Conservation (phyloP, 2,113 vertebrate species). For the Miniopterus natalensis region DNA sequence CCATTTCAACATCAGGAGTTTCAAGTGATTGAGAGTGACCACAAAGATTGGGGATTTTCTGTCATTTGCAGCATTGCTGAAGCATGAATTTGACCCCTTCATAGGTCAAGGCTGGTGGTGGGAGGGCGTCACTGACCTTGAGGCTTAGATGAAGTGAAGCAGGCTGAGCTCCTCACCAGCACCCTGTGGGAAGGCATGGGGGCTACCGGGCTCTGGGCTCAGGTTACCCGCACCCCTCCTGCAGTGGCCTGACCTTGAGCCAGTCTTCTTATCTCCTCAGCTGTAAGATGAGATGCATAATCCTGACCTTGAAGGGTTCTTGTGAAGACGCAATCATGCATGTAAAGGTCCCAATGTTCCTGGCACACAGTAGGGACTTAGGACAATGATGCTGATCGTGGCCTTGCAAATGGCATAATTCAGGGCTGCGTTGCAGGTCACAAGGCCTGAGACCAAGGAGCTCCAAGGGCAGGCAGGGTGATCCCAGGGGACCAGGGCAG, state of each 20-base stretch:
- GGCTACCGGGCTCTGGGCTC: neutral
- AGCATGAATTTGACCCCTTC: constrained; percentile 36
- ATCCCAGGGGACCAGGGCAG: neutral
- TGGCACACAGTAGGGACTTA: neutral
- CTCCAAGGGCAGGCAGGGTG: neutral
- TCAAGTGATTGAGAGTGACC: constrained; percentile 26
- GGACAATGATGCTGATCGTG: neutral
- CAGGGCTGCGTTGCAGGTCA: neutral
- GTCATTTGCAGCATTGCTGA: neutral
- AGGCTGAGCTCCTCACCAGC: neutral
- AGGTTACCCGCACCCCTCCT: neutral
- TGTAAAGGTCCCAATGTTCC: neutral
- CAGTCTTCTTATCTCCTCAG: neutral
- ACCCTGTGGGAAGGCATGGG: neutral
- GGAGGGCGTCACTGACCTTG: neutral
- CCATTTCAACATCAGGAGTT: constrained; percentile 20
- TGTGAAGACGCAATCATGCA: neutral
- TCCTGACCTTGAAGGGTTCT: neutral
- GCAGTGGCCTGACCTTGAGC: neutral
- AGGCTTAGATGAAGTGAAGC: neutral
- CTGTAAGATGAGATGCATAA: constrained; percentile 48
- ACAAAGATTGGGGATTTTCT: neutral
- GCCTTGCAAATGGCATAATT: neutral
- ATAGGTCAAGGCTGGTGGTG: neutral
- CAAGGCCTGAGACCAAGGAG: neutral